Base-by-base conservation (phyloP, 2,113 vertebrate genomes). In the Piliocolobus tephrosceles region DNA sequence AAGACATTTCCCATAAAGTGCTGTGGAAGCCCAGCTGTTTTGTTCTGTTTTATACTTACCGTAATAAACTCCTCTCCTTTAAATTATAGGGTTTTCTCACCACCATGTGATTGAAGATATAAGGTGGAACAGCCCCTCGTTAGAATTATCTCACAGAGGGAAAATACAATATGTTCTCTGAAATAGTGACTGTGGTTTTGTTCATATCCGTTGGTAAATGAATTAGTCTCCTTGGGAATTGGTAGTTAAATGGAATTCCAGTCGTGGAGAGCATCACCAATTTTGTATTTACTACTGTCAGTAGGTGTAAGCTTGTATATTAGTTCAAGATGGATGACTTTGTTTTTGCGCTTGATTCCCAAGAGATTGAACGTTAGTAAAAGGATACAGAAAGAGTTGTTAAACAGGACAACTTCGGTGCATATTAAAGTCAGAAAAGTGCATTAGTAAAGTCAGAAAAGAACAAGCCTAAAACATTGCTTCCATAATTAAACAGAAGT, bases 281-380 rank as follows among this genome's bases (percentile, higher is more conserved):
- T 93, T 92, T 89, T 93, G n/a, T 64, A 64, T 38, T 91, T 92
- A 13, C 20, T 55, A 2, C 35, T 82, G 30, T 58, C 40, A 61
- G 38, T 27, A 68, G 43, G 25, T 87, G 35, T 1, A 55, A 81
- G 70, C 35, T 58, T 75, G 6, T 3, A 0, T 30, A 43, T 76
- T 84, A 87, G 50, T 70, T 94, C 92, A 97, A 97, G 98, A 98
- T 35, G 45, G 85, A 96, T 98, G 25, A 40, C 87, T 97, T 95
- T 97, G 7, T 75, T 96, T 98, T 96, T 43, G 55, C 10, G 47
- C n/a, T 66, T 94, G 73, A 90, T 25, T 98, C 75, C 57, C 90
- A 97, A 96, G 91, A 97, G 47, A 83, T 1, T 55, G n/a, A 55
- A 84, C 78, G 64, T 94, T 20, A 68, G 30, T 61, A 70, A 57